Base-by-base conservation (phyloP, 2,888 invertebrate genomes). In the Monoplex corrugatus region DNA sequence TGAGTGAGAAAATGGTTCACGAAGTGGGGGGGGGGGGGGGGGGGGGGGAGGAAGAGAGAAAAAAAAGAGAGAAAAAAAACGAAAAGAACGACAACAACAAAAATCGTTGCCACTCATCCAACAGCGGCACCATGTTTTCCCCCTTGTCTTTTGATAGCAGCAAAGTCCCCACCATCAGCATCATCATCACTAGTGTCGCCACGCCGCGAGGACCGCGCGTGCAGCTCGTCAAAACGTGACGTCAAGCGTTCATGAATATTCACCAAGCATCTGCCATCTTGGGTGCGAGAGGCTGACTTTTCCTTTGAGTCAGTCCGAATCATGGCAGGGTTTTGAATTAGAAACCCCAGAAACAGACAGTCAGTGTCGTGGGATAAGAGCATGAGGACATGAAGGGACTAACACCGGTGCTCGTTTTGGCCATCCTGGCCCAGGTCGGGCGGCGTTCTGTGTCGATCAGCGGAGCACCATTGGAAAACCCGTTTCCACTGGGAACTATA, bases 251-350 rank as follows among this genome's bases (percentile, higher is more conserved):
- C 87, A 87, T 87, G 87, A 87, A 87, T 87, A 87, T 87, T 75
- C 87, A 87, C 87, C 78, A 87, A 87, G 78, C 80, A 87, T 80
- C 87, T 87, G 87, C 87, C 87, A 87, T 87, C 87, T 87, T 87
- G 87, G n/a, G 87, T 87, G 87, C 44, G 45, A 38, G n/a, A 87
- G 87, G 78, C 57, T 13, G 57, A 75, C 45, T 78, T 78, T 43
- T n/a, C 32, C 16, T 50, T 80, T 43, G 50, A 78, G 78, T 87
- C 87, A 28, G 68, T 68, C n/a, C 8, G 50, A 44, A 87, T 23
- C 87, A 87, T 78, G 78, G 68, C 44, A 32, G 72, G 19, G 68
- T 50, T 75, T 50, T 87, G 78, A 50, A 50, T 44, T 35, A 87
- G 35, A 78, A 32, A 32, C 57, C 8, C 16, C n/a, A 32, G 28